Evolutionary conservation across 2,113 vertebrate genomes (phyloP).

Genomic region (Laticauda laticaudata): DNA sequence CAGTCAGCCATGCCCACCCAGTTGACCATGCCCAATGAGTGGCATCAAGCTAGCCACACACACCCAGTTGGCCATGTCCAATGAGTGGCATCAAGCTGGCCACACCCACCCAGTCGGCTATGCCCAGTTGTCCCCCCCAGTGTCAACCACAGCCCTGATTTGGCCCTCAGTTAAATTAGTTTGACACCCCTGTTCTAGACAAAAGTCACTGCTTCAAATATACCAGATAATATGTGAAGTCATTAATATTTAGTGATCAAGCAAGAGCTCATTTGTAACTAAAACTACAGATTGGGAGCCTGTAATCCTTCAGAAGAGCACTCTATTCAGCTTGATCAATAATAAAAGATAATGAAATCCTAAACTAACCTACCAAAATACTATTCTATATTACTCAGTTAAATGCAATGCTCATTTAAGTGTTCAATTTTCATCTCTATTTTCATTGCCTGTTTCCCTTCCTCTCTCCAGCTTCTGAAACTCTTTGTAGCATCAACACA

Average conservation of each 20-base stretch:
- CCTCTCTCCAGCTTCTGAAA: not conserved
- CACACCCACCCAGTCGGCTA: too few species aligned
- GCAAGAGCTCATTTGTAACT: not conserved
- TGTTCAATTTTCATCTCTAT: not conserved
- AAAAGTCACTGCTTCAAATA: not conserved
- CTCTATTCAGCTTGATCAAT: not conserved
- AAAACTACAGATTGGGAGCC: not conserved
- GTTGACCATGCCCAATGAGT: too few species aligned
- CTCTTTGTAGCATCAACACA: not conserved
- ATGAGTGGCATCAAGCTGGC: too few species aligned
- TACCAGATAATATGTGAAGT: not conserved
- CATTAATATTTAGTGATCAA: not conserved
- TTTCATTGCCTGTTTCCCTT: not conserved
- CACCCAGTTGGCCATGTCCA: too few species aligned
- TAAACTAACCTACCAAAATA: not conserved
- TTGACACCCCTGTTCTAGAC: not conserved
- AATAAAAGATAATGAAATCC: not conserved
- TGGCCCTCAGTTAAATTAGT: too few species aligned
- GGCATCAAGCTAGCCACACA: too few species aligned
- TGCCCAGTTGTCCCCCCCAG: rapidly evolving
- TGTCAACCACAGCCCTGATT: too few species aligned
- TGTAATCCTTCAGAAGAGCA: not conserved
- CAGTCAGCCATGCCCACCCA: too few species aligned
- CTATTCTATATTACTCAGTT: not conserved
- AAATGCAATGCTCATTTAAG: not conserved